Percentiles rank a stretch among this genome's conserved stretches.
Evolutionary conservation across 2,113 vertebrate genomes (phyloP).

Genomic region (Corvus moneduloides): DNA sequence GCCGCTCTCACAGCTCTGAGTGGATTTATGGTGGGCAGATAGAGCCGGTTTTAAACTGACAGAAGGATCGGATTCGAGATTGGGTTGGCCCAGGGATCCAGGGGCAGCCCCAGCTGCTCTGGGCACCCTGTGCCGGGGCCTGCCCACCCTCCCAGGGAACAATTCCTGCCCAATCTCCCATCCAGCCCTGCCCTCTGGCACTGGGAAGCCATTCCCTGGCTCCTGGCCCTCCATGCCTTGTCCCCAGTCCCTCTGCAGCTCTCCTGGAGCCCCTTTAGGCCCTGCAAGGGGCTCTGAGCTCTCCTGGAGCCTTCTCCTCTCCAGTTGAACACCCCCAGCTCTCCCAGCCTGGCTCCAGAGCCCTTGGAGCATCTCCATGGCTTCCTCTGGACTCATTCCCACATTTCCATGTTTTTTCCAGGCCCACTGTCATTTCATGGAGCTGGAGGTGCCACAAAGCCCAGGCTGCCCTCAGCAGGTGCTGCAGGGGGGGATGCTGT

Average conservation of each 20-base stretch:
- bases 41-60: background rate
- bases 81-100: background rate
- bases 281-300: background rate
- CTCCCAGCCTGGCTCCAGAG: background rate
- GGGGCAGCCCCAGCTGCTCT: background rate
- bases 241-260: background rate
- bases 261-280: background rate
- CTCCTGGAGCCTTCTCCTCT: background rate
- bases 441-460: background rate
- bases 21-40: background rate
- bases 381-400: background rate
- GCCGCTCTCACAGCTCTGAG: background rate
- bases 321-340: background rate
- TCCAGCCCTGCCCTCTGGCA: background rate
- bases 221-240: background rate
- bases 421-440: fast-evolving
- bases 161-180: background rate
- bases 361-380: background rate
- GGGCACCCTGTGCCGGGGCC: background rate
- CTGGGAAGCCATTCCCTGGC: background rate
- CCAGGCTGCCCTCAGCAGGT: background rate
- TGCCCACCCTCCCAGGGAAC: background rate
- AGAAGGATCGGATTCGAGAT: fast-evolving
- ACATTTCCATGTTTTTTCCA: background rate
- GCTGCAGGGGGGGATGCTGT: background rate